A percentile compares a stretch with the other conserved stretches of the same genome.
phyloP scores from a whole-genome alignment of 64 coral and sea anemone genomes.

The Astreopora myriophthalma region DNA sequence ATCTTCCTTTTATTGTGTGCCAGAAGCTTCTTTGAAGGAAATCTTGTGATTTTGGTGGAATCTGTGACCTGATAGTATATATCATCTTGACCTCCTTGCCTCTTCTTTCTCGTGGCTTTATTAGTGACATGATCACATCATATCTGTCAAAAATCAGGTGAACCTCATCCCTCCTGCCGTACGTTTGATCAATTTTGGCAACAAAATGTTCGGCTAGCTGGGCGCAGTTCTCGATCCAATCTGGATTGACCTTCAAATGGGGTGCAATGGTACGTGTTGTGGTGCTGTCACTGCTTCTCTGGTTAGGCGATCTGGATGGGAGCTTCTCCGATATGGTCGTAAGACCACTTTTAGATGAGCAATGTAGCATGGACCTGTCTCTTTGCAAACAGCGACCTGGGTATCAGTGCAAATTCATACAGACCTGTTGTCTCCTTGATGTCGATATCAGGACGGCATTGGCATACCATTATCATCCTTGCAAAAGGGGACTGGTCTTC shows the following conservation, averaged over 20 bases:
- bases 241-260: not conserved
- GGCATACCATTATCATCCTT: not conserved
- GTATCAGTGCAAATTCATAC: not conserved
- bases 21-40: no score
- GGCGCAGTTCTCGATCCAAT: no score
- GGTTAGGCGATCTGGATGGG: not conserved
- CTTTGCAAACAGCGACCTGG: not conserved
- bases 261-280: not conserved
- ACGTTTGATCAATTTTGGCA: no score
- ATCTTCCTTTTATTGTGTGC: no score
- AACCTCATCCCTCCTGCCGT: no score
- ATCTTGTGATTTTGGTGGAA: no score
- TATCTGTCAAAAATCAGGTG: no score
- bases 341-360: not conserved
- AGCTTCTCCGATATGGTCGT: not conserved
- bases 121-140: no score
- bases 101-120: no score
- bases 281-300: not conserved
- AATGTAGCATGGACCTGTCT: not conserved
- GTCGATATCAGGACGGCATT: not conserved
- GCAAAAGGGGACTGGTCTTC: not conserved
- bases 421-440: not conserved
- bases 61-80: no score
- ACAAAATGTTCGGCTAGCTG: no score
- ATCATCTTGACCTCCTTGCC: no score